These are phyloP conservation scores for Pelusios castaneus DNA, from an alignment of 2,113 vertebrate genomes.

Conservation along the genomic window DNA sequence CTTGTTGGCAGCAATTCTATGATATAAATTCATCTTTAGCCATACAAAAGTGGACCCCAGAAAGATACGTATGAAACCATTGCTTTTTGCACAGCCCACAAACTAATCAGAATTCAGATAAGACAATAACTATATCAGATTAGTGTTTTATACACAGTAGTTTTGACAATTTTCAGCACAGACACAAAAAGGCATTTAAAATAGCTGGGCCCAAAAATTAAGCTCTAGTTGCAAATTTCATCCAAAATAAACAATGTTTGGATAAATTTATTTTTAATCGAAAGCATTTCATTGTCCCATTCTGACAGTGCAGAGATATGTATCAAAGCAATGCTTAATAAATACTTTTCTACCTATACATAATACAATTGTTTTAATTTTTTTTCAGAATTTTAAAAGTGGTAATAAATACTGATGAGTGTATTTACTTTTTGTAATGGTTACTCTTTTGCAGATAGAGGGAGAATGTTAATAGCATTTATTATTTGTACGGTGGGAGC, in stretches of 20 bases:
- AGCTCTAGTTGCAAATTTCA: conserved; percentile 16
- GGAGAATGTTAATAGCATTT: neutral
- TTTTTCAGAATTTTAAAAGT: conserved; percentile 31
- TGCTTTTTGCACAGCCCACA: neutral
- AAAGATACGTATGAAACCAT: neutral
- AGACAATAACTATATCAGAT: conserved; percentile 22
- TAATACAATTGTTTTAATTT: conserved; percentile 14
- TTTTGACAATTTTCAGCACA: neutral
- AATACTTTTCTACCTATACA: neutral
- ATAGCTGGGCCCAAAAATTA: conserved; percentile 11
- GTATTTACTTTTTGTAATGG: neutral
- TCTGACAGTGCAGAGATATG: neutral
- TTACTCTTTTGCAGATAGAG: neutral
- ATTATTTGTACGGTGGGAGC: neutral
- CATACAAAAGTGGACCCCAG: neutral
- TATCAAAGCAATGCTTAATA: conserved; percentile 27
- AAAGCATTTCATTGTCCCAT: neutral
- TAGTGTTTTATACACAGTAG: neutral
- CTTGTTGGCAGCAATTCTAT: no score
- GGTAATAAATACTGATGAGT: conserved; percentile 1
- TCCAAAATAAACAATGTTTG: neutral
- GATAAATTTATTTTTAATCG: neutral
- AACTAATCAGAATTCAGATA: neutral
- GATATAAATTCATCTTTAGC: no score
- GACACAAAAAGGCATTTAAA: conserved; percentile 17